Percentiles rank a stretch among this genome's conserved stretches.
These are phyloP conservation scores for Dioctria rufipes DNA, from an alignment of 2,888 invertebrate genomes.

Conservation along the genomic window DNA sequence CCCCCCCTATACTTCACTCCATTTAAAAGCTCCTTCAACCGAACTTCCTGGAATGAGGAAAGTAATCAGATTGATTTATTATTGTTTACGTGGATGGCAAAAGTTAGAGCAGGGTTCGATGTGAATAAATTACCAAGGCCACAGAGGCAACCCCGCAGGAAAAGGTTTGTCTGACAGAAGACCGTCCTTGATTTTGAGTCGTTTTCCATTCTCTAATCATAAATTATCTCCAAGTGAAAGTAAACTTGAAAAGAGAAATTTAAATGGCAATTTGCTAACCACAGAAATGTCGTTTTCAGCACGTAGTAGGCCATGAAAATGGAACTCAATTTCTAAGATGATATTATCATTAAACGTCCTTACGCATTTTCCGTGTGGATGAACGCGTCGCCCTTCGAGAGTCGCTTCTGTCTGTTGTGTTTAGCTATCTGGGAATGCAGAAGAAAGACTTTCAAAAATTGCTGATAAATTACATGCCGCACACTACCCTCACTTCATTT, in stretches of 20 bases:
- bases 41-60: slow-evolving; percentile 13
- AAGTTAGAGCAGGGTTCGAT: slow-evolving; percentile 46
- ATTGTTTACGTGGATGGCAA: slow-evolving; percentile 54
- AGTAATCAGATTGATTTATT: slow-evolving; percentile 56
- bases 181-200: slow-evolving; percentile 17
- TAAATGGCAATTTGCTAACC: slow-evolving; percentile 56
- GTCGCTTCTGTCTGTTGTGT: not conserved
- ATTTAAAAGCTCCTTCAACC: slow-evolving; percentile 44
- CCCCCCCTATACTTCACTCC: not conserved
- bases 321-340: slow-evolving; percentile 49
- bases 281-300: slow-evolving; percentile 55
- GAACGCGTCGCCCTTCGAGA: slow-evolving; percentile 22
- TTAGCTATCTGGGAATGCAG: not conserved
- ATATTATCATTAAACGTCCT: slow-evolving; percentile 62
- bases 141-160: slow-evolving; percentile 1
- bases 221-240: slow-evolving; percentile 42
- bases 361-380: slow-evolving; percentile 70
- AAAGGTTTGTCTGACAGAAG: slow-evolving; percentile 7
- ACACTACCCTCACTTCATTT: not conserved
- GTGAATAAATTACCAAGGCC: slow-evolving; percentile 51
- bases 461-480: not conserved
- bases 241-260: slow-evolving; percentile 48
- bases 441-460: slow-evolving; percentile 1
- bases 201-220: slow-evolving; percentile 32
- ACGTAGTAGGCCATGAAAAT: slow-evolving; percentile 29